Percentiles rank a stretch among this genome's conserved stretches.
phyloP scores from a whole-genome alignment of 2,113 vertebrate genomes.

The Psephotus haematonotus region DNA sequence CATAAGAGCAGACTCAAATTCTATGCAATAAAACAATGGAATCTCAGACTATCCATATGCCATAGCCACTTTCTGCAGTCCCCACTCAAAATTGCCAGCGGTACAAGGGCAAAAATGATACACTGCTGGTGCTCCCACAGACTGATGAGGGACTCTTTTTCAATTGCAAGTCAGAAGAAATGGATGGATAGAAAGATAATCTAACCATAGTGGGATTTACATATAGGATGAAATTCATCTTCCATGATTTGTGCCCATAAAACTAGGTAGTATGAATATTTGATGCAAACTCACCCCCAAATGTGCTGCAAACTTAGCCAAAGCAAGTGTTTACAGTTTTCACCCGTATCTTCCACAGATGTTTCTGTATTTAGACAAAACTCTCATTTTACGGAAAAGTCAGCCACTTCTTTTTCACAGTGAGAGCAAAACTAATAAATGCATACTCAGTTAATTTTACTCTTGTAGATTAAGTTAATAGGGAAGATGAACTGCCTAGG shows the following conservation, averaged over 20 bases:
- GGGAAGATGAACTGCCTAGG: conserved; percentile 42
- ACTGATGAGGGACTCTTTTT: neutral
- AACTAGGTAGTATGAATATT: neutral
- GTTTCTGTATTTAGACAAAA: conserved; percentile 65
- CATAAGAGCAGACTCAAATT: neutral
- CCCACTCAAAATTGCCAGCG: neutral
- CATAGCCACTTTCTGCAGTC: neutral
- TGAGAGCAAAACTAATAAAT: conserved; percentile 53
- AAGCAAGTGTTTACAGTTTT: conserved; percentile 19
- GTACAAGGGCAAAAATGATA: neutral
- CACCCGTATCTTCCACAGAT: conserved; percentile 12
- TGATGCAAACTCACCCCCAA: neutral
- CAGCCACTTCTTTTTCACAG: conserved; percentile 61
- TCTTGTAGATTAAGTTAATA: conserved; percentile 62
- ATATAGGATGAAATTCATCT: neutral
- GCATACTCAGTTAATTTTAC: conserved; percentile 51
- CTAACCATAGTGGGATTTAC: neutral
- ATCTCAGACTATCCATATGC: neutral
- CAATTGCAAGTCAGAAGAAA: neutral
- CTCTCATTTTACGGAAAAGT: conserved; percentile 61
- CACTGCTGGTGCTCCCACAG: neutral
- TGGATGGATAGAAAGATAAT: neutral
- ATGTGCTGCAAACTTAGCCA: neutral
- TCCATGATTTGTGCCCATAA: neutral
- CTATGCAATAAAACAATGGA: neutral